phyloP scores from a whole-genome alignment of 2,888 invertebrate genomes.

The Bibio marci region DNA sequence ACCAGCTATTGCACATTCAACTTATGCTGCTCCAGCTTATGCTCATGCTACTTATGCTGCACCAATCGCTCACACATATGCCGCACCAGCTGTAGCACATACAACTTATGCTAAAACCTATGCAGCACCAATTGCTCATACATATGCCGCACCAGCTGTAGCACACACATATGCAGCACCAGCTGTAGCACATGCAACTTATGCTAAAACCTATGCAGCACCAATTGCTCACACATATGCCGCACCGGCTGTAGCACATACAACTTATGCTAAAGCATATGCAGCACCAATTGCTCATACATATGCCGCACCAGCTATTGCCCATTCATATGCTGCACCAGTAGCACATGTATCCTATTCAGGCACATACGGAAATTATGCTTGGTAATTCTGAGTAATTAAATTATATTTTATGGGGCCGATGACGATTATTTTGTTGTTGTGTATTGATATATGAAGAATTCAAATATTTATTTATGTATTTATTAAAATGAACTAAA shows the following conservation, averaged over 20 bases:
- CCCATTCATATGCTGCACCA: too few relatives aligned
- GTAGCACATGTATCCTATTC: slow-evolving; percentile 47
- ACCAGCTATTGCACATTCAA: slow-evolving; percentile 24
- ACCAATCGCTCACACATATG: slow-evolving; percentile 17
- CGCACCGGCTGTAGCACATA: too few relatives aligned
- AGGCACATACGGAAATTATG: slow-evolving; percentile 44
- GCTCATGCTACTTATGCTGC: slow-evolving; percentile 14
- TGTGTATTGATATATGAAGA: too few relatives aligned
- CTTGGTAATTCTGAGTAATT: too few relatives aligned
- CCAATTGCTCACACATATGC: slow-evolving; percentile 20
- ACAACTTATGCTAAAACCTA: too few relatives aligned
- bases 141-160: slow-evolving; percentile 28
- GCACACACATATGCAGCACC: slow-evolving; percentile 17
- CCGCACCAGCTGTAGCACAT: slow-evolving; percentile 14
- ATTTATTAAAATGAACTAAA: too few relatives aligned
- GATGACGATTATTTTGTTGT: too few relatives aligned
- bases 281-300: too few relatives aligned
- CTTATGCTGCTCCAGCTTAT: slow-evolving; percentile 11
- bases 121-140: slow-evolving; percentile 20
- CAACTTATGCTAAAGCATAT: too few relatives aligned
- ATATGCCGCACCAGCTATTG: too few relatives aligned
- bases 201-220: slow-evolving; percentile 19
- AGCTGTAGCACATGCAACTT: slow-evolving; percentile 27
- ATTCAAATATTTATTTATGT: too few relatives aligned
- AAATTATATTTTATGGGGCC: too few relatives aligned